Conservation (phyloP, 2,888 invertebrate species). For the Theretra japonica region DNA sequence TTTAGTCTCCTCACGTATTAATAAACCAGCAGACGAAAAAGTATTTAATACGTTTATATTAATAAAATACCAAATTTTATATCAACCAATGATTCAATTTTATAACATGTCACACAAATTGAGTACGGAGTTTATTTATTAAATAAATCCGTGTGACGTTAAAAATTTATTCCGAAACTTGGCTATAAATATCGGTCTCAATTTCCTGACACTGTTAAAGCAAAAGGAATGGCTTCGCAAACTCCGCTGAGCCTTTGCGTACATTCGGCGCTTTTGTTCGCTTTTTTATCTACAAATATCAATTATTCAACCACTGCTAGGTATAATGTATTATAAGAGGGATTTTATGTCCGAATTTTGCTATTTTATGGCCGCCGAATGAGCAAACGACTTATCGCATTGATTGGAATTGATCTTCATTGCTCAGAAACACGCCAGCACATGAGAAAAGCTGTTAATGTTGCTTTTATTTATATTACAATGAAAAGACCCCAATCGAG, state of each 20-base stretch:
- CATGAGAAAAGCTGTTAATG: too few species aligned
- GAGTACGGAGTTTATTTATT: background rate
- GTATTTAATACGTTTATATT: too few species aligned
- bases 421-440: background rate
- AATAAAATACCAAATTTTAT: background rate
- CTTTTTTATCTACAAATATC: constrained; percentile 4
- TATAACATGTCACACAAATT: background rate
- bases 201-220: constrained; percentile 49
- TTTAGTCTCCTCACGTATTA: too few species aligned
- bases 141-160: constrained; percentile 22
- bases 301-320: background rate
- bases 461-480: too few species aligned
- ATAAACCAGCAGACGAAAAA: too few species aligned
- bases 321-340: background rate
- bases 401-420: background rate
- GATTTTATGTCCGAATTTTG: too few species aligned
- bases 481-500: too few species aligned
- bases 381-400: too few species aligned
- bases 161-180: constrained; percentile 31
- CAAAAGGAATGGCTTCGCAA: constrained; percentile 40
- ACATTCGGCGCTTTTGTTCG: constrained; percentile 18
- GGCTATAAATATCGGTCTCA: constrained; percentile 56
- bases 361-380: too few species aligned
- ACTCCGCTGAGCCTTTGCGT: constrained; percentile 31
- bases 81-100: background rate